Evolutionary conservation across 2,797 vertebrate genomes (phyloP).

Genomic region (Lutjanus argentimaculatus): DNA sequence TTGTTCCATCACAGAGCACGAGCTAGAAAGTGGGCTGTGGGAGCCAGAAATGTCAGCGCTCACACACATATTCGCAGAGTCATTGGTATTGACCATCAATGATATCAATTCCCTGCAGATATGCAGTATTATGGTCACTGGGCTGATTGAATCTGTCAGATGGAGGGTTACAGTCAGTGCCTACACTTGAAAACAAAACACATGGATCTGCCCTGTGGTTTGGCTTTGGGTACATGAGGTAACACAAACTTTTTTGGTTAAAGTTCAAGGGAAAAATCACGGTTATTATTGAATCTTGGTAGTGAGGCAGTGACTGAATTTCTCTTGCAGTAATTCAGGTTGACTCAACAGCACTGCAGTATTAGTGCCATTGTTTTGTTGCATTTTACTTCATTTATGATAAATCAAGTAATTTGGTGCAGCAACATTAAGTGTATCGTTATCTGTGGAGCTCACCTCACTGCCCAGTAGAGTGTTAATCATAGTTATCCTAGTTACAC

Average conservation of each 20-base stretch:
- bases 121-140: conserved; percentile 18
- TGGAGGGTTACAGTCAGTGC: conserved; percentile 12
- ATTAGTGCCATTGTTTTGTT: no score
- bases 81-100: conserved; percentile 39
- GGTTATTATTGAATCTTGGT: no score
- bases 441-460: no score
- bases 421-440: no score
- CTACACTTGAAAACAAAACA: neutral
- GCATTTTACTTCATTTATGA: no score
- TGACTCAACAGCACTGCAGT: no score
- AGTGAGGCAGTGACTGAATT: no score
- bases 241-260: neutral
- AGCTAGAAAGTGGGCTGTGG: conserved; percentile 31
- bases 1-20: conserved; percentile 31
- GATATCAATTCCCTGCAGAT: conserved; percentile 39
- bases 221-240: neutral
- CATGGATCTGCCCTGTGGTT: neutral
- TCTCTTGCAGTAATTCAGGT: no score
- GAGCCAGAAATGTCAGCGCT: conserved; percentile 34
- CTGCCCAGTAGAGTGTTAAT: no score
- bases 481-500: no score
- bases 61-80: conserved; percentile 10
- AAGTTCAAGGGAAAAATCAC: neutral
- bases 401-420: no score
- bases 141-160: conserved; percentile 28